Percentiles rank a stretch among this genome's conserved stretches.
These are phyloP conservation scores for Zaprionus nigranus DNA, from an alignment of 1,140 invertebrate genomes.

Conservation along the genomic window DNA sequence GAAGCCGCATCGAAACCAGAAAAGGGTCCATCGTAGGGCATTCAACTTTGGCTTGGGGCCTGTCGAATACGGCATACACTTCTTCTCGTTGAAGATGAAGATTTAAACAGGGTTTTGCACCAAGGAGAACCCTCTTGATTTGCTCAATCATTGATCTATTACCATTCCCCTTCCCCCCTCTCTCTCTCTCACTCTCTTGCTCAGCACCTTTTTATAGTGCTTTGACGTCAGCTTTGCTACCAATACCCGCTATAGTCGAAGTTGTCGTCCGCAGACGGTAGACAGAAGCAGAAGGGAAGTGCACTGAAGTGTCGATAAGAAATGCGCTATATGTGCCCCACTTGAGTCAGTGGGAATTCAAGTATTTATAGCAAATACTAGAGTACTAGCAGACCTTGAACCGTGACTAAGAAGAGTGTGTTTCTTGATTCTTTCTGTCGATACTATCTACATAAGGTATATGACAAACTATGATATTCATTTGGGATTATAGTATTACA, in stretches of 20 bases:
- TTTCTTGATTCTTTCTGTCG: background rate
- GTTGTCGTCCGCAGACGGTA: background rate
- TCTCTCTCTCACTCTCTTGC: background rate
- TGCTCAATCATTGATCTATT: background rate
- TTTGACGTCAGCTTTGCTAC: background rate
- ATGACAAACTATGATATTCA: background rate
- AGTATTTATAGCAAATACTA: background rate
- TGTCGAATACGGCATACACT: background rate
- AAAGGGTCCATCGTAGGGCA: background rate
- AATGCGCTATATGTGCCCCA: background rate
- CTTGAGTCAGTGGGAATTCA: background rate
- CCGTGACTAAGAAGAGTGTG: conserved; percentile 1
- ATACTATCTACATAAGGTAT: background rate
- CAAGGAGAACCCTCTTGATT: background rate
- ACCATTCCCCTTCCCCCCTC: background rate
- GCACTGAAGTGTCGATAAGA: background rate
- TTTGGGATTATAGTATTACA: background rate
- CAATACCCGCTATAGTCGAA: background rate
- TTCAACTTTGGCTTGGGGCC: background rate
- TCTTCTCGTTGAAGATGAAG: background rate
- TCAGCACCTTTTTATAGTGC: no score
- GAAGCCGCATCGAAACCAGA: background rate
- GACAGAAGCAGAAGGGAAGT: background rate
- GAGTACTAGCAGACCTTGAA: background rate
- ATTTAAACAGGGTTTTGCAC: background rate